phyloP scores from a whole-genome alignment of 2,797 vertebrate genomes.

The Heteromormyrus szaboi region DNA sequence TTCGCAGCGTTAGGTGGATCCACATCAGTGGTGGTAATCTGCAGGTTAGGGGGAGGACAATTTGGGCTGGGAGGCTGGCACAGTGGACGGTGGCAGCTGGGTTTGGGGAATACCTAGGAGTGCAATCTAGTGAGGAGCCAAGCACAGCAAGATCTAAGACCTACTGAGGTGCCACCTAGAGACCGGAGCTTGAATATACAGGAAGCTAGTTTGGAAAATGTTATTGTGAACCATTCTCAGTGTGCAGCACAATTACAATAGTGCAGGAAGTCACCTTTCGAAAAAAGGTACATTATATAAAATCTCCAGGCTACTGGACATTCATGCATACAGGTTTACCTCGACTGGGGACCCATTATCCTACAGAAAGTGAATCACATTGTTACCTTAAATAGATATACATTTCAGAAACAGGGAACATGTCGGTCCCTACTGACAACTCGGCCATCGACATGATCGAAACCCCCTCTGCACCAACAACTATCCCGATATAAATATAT shows the following conservation, averaged over 20 bases:
- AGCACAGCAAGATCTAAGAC: neutral
- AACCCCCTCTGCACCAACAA: neutral
- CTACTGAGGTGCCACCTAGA: neutral
- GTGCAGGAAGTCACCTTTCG: constrained; percentile 6
- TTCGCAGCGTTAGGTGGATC: neutral
- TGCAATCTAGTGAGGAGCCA: neutral
- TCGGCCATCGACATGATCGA: neutral
- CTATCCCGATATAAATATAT: neutral
- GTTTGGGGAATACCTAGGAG: neutral
- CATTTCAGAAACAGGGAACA: neutral
- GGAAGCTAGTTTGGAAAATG: constrained; percentile 10
- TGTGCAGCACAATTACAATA: neutral
- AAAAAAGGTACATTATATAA: neutral
- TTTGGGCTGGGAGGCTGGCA: neutral
- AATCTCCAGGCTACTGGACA: neutral
- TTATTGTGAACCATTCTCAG: neutral
- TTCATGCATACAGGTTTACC: neutral
- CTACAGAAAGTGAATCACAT: neutral
- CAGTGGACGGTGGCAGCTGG: neutral
- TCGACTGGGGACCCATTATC: neutral
- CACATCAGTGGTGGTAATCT: neutral
- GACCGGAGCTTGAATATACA: neutral
- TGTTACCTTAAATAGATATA: neutral
- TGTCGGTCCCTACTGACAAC: neutral
- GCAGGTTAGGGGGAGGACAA: neutral